A percentile compares a stretch with the other conserved stretches of the same genome.
Conservation (phyloP, 2,888 invertebrate species). For the Rhagonycha lutea region DNA sequence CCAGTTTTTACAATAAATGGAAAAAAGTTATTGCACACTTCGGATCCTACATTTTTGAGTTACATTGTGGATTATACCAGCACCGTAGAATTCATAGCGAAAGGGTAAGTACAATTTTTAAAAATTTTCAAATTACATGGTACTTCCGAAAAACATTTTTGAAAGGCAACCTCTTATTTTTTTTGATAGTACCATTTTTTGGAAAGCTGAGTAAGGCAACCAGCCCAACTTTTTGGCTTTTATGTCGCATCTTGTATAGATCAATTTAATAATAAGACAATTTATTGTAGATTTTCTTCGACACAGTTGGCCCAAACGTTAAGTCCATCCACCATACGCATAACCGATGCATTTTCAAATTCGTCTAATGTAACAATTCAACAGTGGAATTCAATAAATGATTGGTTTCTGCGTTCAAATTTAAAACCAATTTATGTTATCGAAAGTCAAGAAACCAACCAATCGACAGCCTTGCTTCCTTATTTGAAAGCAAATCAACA, state of each 20-base stretch:
- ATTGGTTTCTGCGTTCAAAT: constrained; percentile 62
- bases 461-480: constrained; percentile 64
- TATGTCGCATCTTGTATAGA: not conserved
- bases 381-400: constrained; percentile 52
- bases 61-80: constrained; percentile 72
- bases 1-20: constrained; percentile 56
- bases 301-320: not conserved
- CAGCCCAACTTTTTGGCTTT: not conserved
- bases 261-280: not conserved
- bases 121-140: not conserved
- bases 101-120: constrained; percentile 50
- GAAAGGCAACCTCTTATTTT: not conserved
- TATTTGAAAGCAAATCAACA: constrained; percentile 71
- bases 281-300: not conserved
- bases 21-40: constrained; percentile 65
- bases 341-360: constrained; percentile 60
- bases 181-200: too few species aligned
- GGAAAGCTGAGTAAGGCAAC: too few species aligned
- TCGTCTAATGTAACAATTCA: constrained; percentile 40
- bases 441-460: constrained; percentile 60
- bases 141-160: not conserved
- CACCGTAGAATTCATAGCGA: constrained; percentile 57
- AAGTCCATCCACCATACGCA: constrained; percentile 58
- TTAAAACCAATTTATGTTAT: constrained; percentile 72
- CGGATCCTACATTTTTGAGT: constrained; percentile 74